Evolutionary conservation across 2,113 vertebrate genomes (phyloP).

Genomic region (Aldabrachelys gigantea): DNA sequence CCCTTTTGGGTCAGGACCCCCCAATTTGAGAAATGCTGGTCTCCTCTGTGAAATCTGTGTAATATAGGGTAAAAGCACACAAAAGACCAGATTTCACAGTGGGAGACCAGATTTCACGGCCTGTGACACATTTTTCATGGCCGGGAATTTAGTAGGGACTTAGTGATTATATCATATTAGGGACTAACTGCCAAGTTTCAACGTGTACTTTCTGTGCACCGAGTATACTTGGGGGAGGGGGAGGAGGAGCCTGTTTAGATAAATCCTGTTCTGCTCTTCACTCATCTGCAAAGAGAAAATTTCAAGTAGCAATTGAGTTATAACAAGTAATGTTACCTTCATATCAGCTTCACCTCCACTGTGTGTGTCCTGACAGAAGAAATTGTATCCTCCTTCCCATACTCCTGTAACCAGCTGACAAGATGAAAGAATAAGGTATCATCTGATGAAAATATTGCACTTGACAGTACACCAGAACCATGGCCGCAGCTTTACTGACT

Average conservation of each 20-base stretch:
- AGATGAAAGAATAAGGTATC: conserved; percentile 28
- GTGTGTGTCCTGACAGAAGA: conserved; percentile 94
- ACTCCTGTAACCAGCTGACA: conserved; percentile 87
- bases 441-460: not conserved
- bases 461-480: accelerated
- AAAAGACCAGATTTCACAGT: too few species aligned
- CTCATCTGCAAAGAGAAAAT: not conserved
- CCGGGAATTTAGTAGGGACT: too few species aligned
- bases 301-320: not conserved
- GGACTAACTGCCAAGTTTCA: not conserved
- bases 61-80: too few species aligned
- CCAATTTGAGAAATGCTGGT: too few species aligned
- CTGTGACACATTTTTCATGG: too few species aligned
- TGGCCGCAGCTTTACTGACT: not conserved
- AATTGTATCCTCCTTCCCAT: conserved; percentile 89
- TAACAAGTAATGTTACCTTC: conserved; percentile 80
- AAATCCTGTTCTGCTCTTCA: not conserved
- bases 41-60: too few species aligned
- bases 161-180: not conserved
- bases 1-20: too few species aligned
- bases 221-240: not conserved
- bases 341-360: conserved; percentile 87
- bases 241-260: accelerated
- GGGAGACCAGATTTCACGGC: too few species aligned
- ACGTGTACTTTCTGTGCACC: not conserved